phyloP scores from a whole-genome alignment of 2,113 vertebrate species.

The Acanthochromis polyacanthus region DNA sequence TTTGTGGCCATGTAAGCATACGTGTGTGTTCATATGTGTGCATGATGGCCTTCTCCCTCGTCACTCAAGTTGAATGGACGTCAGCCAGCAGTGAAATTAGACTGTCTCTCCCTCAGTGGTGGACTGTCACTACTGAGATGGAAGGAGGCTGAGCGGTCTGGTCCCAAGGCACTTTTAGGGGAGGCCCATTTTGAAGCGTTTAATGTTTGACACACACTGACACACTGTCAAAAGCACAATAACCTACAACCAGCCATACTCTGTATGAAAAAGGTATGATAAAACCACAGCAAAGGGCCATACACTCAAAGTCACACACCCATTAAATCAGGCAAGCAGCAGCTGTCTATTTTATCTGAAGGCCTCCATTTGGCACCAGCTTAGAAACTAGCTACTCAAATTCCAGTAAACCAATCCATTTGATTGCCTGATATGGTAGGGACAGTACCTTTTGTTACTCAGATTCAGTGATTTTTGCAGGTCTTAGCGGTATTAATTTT shows the following conservation, averaged over 20 bases:
- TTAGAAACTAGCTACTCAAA: conserved; percentile 35
- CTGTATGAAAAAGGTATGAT: conserved; percentile 59
- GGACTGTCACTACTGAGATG: conserved; percentile 73
- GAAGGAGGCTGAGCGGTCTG: conserved; percentile 73
- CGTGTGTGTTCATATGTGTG: conserved; percentile 39
- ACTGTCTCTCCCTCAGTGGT: conserved; percentile 73
- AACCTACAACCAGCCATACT: conserved; percentile 74
- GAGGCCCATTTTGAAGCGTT: conserved; percentile 73
- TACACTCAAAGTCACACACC: conserved; percentile 43
- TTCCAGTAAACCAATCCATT: conserved; percentile 59
- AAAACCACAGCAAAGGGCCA: background rate
- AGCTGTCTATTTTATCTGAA: conserved; percentile 47
- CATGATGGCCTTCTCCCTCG: conserved; percentile 68
- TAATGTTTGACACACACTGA: conserved; percentile 77
- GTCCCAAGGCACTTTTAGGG: conserved; percentile 76
- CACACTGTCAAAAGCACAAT: conserved; percentile 78
- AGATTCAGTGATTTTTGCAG: conserved; percentile 14
- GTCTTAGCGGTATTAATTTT: conserved; percentile 6
- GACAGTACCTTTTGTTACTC: conserved; percentile 33
- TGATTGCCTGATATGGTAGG: conserved; percentile 41
- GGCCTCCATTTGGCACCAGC: conserved; percentile 57
- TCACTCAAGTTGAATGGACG: conserved; percentile 79
- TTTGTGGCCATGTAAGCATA: conserved; percentile 38
- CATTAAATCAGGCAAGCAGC: conserved; percentile 57
- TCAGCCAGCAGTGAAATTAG: conserved; percentile 84